Base-by-base conservation (phyloP, 2,888 invertebrate species). In the Aproaerema taeniolella region DNA sequence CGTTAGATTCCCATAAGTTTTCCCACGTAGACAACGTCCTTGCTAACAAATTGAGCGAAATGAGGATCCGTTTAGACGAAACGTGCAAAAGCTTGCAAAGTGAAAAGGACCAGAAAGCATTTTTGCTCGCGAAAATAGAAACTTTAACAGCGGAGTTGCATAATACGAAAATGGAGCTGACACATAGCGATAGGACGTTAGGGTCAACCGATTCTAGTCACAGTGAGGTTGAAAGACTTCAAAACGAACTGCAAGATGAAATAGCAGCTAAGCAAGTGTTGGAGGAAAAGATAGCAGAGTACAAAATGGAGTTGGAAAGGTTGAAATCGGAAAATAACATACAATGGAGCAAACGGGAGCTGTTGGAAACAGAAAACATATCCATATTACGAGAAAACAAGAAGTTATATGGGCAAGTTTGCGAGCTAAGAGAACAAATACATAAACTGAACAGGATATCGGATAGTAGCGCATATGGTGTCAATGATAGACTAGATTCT, bases 281-380 rank as follows among this genome's bases (percentile, higher is more conserved):
- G 38, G 85, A 82, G 52, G 86, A 86, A 42, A 80, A 74, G 46
- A 71, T 79, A 13, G 81, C 83, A 0, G 85, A 85, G 47, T 52
- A 64, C 9, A 80, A 70, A 59, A 82, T 86, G 67, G 78, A 96
- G 90, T 75, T 97, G 52, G 97, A 97, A 67, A 88, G 92, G 53
- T 82, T 97, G 9, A 97, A 97, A 81, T 92, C 93, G 0, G 97
- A 97, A 80, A 97, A 97, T 76, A 96, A 96, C 0, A 91, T 94
- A 1, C 97, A 97, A 68, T 97, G 97, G 97, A 95, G 94, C 11
- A 95, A 95, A 69, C 85, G 97, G 2, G 97, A 97, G 74, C 87
- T 95, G 4, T 70, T 97, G 35, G 97, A 97, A 78, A 95, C 96
- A 0, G 97, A 97, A 59, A 96, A 96, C 67, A 88, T 95, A 56